Base-by-base conservation (phyloP, 2,888 invertebrate species). In the Salticus scenicus region DNA sequence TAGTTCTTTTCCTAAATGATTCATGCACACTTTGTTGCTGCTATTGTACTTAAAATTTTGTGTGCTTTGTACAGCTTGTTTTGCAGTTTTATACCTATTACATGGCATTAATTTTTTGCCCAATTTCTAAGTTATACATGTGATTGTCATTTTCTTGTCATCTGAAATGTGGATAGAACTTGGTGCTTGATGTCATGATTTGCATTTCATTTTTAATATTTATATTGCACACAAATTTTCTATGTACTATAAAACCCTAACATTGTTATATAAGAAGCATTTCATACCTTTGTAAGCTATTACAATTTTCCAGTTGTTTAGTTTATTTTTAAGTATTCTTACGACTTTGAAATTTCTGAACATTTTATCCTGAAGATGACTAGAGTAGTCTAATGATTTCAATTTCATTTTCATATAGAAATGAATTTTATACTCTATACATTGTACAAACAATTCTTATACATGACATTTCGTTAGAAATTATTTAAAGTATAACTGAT, bases 41-140 rank as follows among this genome's bases (percentile, higher is more conserved):
- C 64, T 83, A 67, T 83, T 83, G 83, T 83, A 83, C 83, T 83
- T 83, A 83, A 77, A 83, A 66, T 83, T 81, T 77, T 77, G 72
- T 83, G 73, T 77, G 77, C 77, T 83, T 83, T 83, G 83, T 83
- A 83, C 83, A 83, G 83, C 83, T 76, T 77, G 72, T 83, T 77
- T 77, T 51, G 57, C 51, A 14, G 51, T 77, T 69, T 77, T 83
- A 73, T 83, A 76, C 71, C 64, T 30, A 47, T 14, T 47, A 2
- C 57, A 57, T 57, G 57, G 24, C 24, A 57, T 24, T 57, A 24
- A 57, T 66, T 66, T 66, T 31, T 7, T 66, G 30, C n/a, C 7
- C 14, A 8, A 30, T 69, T 69, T 69, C 27, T 24, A 42, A 73
- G 79, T 31, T 66, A n/a, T 30, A 31, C n/a, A n/a, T 30, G 66